These are phyloP conservation scores for Drosophila tani DNA, from an alignment of 1,140 invertebrate species.

Conservation along the genomic window DNA sequence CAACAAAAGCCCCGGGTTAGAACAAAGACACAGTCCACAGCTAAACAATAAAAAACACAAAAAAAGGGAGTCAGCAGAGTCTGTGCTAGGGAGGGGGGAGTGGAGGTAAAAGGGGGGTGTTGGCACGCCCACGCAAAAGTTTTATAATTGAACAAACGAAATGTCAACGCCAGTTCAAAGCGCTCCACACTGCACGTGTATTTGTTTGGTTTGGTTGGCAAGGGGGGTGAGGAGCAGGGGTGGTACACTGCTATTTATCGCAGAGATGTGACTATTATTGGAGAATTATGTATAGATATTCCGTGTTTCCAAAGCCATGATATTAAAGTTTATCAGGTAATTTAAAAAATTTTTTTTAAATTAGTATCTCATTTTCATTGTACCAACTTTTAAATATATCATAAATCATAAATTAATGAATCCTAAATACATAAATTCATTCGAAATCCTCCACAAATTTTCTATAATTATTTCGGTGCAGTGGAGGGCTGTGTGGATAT, in stretches of 20 bases:
- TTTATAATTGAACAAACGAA: conserved; percentile 82
- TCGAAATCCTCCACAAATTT: too few species aligned
- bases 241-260: background rate
- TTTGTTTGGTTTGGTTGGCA: conserved; percentile 10
- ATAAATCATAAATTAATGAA: too few species aligned
- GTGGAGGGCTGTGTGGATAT: background rate
- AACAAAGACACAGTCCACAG: conserved; percentile 54
- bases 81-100: background rate
- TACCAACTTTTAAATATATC: too few species aligned
- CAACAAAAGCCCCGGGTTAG: conserved; percentile 69
- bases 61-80: conserved; percentile 10
- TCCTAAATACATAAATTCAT: background rate
- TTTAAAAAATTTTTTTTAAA: too few species aligned
- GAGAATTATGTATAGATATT: too few species aligned
- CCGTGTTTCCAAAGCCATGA: too few species aligned
- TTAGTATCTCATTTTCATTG: too few species aligned
- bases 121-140: conserved; percentile 65
- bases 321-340: too few species aligned
- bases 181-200: conserved; percentile 28
- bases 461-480: background rate
- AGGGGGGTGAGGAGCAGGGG: background rate
- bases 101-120: background rate
- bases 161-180: conserved; percentile 79
- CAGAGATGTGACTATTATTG: background rate
- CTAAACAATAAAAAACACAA: conserved; percentile 32